These are phyloP conservation scores for Clepsis dumicolana DNA, from an alignment of 2,888 invertebrate species.

Conservation along the genomic window DNA sequence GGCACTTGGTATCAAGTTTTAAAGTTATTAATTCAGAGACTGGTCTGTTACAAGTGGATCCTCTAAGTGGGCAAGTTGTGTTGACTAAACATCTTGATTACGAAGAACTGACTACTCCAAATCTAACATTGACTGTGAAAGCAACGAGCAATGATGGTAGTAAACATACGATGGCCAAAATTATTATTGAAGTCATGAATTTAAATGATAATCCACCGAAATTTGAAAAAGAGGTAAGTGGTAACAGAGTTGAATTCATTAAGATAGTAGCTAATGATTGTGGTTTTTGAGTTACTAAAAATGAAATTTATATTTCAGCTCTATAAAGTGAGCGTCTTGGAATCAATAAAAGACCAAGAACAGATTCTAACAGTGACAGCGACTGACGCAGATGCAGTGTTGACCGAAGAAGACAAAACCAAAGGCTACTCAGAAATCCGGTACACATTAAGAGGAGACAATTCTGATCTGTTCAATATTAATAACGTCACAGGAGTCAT, in stretches of 20 bases:
- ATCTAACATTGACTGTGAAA: constrained; percentile 85
- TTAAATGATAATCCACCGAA: constrained; percentile 92
- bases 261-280: neutral
- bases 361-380: constrained; percentile 90
- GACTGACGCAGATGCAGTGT: constrained; percentile 88
- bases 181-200: constrained; percentile 90
- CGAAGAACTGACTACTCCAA: constrained; percentile 88
- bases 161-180: constrained; percentile 88
- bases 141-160: constrained; percentile 82
- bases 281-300: neutral
- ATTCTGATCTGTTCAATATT: constrained; percentile 90
- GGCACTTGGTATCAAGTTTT: constrained; percentile 87
- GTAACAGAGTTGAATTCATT: neutral
- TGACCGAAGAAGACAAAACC: constrained; percentile 83
- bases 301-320: constrained; percentile 67
- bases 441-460: constrained; percentile 91
- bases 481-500: constrained; percentile 90
- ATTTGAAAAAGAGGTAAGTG: constrained; percentile 87
- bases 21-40: constrained; percentile 85
- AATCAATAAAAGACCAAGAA: constrained; percentile 89
- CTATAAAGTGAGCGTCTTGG: constrained; percentile 90
- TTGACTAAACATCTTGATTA: constrained; percentile 92
- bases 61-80: constrained; percentile 90
- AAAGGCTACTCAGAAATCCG: constrained; percentile 89
- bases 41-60: constrained; percentile 86